Conservation (phyloP, 2,888 invertebrate species). For the Hypolimnas misippus region DNA sequence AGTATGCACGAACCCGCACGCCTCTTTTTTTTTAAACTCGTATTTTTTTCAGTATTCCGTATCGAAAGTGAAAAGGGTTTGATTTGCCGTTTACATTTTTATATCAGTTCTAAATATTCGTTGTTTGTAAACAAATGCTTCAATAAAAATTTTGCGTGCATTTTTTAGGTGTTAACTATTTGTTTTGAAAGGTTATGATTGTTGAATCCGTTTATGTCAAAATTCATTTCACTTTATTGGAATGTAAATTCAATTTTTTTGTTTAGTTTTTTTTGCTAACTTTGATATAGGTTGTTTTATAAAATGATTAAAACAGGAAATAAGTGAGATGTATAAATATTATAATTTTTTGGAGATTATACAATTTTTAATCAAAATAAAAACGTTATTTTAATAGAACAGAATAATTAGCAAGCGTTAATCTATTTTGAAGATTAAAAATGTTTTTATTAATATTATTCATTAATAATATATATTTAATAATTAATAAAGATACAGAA, state of each 20-base stretch:
- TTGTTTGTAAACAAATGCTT: slow-evolving; percentile 31
- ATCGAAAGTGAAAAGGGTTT: slow-evolving; percentile 48
- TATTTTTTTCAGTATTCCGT: slow-evolving; percentile 41
- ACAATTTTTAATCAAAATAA: too few species aligned
- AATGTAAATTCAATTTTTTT: not conserved
- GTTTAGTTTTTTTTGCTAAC: not conserved
- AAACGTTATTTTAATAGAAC: too few species aligned
- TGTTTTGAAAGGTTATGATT: slow-evolving; percentile 14
- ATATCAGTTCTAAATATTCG: slow-evolving; percentile 36
- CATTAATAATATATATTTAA: too few species aligned
- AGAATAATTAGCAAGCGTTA: too few species aligned
- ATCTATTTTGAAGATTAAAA: too few species aligned
- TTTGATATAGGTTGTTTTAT: too few species aligned
- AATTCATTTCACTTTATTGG: slow-evolving; percentile 3
- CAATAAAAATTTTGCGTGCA: slow-evolving; percentile 14
- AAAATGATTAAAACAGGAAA: too few species aligned
- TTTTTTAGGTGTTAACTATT: slow-evolving; percentile 26
- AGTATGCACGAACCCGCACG: slow-evolving; percentile 15
- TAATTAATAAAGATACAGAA: too few species aligned
- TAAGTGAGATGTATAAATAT: too few species aligned
- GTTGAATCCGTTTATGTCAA: slow-evolving; percentile 13
- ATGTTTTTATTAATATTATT: too few species aligned
- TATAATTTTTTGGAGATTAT: too few species aligned
- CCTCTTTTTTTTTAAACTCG: slow-evolving; percentile 42
- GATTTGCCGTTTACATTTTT: slow-evolving; percentile 39